phyloP scores from a whole-genome alignment of 2,113 vertebrate genomes.

The Siniperca chuatsi region DNA sequence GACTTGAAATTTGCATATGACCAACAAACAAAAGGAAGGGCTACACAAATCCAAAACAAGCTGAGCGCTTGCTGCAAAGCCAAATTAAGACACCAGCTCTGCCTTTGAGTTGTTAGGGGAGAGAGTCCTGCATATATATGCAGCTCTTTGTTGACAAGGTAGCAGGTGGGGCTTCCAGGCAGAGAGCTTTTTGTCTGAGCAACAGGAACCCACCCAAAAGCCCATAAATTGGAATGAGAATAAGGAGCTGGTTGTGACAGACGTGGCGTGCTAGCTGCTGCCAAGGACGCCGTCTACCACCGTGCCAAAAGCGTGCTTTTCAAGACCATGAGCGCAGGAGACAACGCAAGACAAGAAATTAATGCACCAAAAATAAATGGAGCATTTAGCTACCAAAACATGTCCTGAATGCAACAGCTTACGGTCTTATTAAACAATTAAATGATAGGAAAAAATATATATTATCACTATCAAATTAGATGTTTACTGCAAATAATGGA shows the following conservation, averaged over 20 bases:
- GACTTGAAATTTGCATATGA: neutral
- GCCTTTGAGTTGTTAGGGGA: neutral
- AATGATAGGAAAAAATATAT: neutral
- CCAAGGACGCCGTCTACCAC: slow-evolving; percentile 34
- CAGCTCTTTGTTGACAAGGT: slow-evolving; percentile 58
- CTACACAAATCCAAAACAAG: slow-evolving; percentile 22
- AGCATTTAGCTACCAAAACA: neutral
- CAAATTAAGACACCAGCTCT: slow-evolving; percentile 42
- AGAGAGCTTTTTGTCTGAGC: slow-evolving; percentile 54
- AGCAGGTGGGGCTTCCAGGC: slow-evolving; percentile 62
- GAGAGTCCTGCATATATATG: slow-evolving; percentile 9
- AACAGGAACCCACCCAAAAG: slow-evolving; percentile 53
- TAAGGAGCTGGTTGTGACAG: slow-evolving; percentile 49
- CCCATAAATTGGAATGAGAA: slow-evolving; percentile 47
- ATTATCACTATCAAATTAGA: neutral
- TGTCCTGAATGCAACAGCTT: neutral
- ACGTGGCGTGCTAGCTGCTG: slow-evolving; percentile 30
- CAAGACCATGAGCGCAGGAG: neutral
- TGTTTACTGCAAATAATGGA: slow-evolving; percentile 1
- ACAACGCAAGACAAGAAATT: neutral
- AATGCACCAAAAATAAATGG: neutral
- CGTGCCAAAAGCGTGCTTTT: slow-evolving; percentile 43
- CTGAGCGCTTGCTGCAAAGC: slow-evolving; percentile 22
- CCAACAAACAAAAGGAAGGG: neutral
- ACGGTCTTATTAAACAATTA: slow-evolving; percentile 1